phyloP scores from a whole-genome alignment of 2,888 invertebrate genomes.

The Chloroclysta siterata region DNA sequence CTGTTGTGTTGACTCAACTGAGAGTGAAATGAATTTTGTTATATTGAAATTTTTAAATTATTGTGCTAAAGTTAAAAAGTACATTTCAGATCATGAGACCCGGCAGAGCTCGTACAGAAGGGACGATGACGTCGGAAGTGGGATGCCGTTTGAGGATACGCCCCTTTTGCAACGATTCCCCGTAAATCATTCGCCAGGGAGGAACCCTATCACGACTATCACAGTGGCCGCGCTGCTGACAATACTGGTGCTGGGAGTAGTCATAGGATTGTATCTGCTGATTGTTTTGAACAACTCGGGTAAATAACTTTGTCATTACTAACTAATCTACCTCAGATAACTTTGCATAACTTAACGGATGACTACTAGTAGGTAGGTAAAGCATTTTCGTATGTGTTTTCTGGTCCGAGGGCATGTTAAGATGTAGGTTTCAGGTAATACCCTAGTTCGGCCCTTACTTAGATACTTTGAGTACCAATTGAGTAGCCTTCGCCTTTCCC shows the following conservation, averaged over 20 bases:
- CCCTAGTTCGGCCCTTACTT: too few species aligned
- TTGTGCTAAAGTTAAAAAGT: slow-evolving; percentile 11
- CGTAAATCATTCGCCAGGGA: slow-evolving; percentile 15
- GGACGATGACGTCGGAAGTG: slow-evolving; percentile 38
- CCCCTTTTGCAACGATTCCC: slow-evolving; percentile 63
- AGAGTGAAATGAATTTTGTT: slow-evolving; percentile 12
- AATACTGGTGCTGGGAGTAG: slow-evolving; percentile 61
- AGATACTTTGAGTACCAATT: too few species aligned
- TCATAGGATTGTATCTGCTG: slow-evolving; percentile 72
- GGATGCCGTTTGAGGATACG: slow-evolving; percentile 52
- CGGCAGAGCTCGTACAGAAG: slow-evolving; percentile 55
- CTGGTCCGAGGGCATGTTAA: too few species aligned
- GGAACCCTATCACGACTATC: slow-evolving; percentile 49
- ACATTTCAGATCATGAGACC: slow-evolving; percentile 65
- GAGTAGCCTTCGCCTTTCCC: too few species aligned
- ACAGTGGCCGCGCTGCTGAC: slow-evolving; percentile 59
- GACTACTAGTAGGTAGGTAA: too few species aligned
- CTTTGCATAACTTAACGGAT: too few species aligned
- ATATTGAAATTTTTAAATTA: slow-evolving; percentile 11
- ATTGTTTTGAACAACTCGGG: slow-evolving; percentile 64
- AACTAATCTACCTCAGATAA: too few species aligned
- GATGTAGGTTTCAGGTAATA: too few species aligned
- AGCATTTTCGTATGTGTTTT: too few species aligned
- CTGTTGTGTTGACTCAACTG: slow-evolving; percentile 2
- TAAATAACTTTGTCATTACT: slow-evolving; percentile 41